These are phyloP conservation scores for Drosophila kohkoa DNA, from an alignment of 1,140 invertebrate genomes.

Conservation along the genomic window DNA sequence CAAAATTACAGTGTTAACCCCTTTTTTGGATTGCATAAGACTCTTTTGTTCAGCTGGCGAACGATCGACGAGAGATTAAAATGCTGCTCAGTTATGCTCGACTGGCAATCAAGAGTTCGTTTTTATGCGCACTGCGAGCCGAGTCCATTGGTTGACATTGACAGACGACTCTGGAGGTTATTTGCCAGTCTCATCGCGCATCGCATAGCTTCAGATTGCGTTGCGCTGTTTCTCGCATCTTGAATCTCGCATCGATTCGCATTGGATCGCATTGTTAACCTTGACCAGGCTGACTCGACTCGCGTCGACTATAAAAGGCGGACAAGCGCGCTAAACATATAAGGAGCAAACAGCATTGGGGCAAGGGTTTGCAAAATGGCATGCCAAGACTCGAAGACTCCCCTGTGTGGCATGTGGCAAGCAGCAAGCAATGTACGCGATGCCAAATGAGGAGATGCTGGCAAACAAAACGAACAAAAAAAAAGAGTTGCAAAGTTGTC, in stretches of 20 bases:
- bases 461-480: background rate
- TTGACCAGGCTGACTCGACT: constrained; percentile 62
- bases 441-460: constrained; percentile 31
- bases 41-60: constrained; percentile 2
- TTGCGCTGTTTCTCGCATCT: background rate
- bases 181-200: constrained; percentile 41
- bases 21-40: constrained; percentile 5
- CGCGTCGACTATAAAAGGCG: constrained; percentile 49
- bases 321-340: constrained; percentile 17
- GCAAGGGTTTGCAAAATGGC: constrained; percentile 30
- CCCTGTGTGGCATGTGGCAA: constrained; percentile 29
- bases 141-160: constrained; percentile 48
- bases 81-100: constrained; percentile 45
- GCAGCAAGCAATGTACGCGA: constrained; percentile 16
- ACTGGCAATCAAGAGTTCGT: constrained; percentile 21
- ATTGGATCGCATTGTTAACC: constrained; percentile 76
- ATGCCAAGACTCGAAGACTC: constrained; percentile 19
- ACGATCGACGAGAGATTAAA: constrained; percentile 41
- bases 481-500: constrained; percentile 13
- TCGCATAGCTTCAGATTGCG: constrained; percentile 18
- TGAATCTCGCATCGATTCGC: constrained; percentile 14
- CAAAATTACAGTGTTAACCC: constrained; percentile 4
- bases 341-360: constrained; percentile 43
- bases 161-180: constrained; percentile 60
- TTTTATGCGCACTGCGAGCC: constrained; percentile 22